Evolutionary conservation across 2,888 invertebrate genomes (phyloP).

Genomic region (Microplitis manilae): DNA sequence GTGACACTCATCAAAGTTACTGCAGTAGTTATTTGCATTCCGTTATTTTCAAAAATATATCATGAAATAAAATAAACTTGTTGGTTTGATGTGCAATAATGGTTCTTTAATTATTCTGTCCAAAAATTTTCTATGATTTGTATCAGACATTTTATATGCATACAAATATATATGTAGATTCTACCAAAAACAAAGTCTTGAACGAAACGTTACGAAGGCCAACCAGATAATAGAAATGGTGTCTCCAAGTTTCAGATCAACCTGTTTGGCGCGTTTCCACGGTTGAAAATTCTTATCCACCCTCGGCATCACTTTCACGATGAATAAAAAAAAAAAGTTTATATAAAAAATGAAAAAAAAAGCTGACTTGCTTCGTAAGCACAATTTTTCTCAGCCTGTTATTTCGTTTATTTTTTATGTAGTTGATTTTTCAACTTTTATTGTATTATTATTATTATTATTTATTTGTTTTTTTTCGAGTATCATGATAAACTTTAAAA

Average conservation of each 20-base stretch:
- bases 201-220: not conserved
- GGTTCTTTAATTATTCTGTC: not conserved
- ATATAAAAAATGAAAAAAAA: conserved; percentile 23
- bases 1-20: not conserved
- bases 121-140: no score
- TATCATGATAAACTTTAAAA: conserved; percentile 33
- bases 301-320: conserved; percentile 28
- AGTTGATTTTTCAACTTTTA: conserved; percentile 34
- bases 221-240: conserved; percentile 18
- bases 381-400: conserved; percentile 36
- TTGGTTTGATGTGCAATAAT: not conserved
- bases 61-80: not conserved
- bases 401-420: conserved; percentile 40
- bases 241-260: conserved; percentile 15
- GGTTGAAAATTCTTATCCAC: conserved; percentile 32
- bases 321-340: conserved; percentile 26
- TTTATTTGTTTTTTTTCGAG: conserved; percentile 37
- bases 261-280: conserved; percentile 16
- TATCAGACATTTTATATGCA: not conserved
- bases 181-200: not conserved
- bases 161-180: not conserved
- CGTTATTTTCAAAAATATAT: not conserved
- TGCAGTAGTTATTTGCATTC: not conserved
- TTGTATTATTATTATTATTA: conserved; percentile 24
- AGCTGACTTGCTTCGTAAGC: conserved; percentile 37